Evolutionary conservation across 2,113 vertebrate species (phyloP), one percentile per base, ranked within the genome.

Genomic region (Fregetta grallaria): DNA sequence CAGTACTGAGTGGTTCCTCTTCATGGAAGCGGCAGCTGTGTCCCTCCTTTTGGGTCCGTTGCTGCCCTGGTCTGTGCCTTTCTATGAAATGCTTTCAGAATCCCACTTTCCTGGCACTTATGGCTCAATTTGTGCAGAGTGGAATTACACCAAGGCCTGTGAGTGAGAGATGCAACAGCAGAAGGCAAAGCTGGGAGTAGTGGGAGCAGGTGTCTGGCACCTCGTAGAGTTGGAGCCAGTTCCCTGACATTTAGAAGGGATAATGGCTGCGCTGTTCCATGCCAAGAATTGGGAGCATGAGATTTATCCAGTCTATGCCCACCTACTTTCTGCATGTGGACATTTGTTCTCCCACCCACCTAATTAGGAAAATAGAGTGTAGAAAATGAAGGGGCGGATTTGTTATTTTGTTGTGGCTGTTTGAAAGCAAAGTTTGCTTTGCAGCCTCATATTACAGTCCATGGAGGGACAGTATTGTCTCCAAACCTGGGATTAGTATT

Each of bases 211-310:
- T 98, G 98, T 97, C 98, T 98, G 98, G 98, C 97, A 56, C 97
- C 93, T 96, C 94, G 13, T 65, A 67, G 90, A 95, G 94, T 87
- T 98, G 97, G 97, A 98, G 93, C 92, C 34, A 26, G 92, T 95
- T 97, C 95, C 97, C 96, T 98, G 98, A 98, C 98, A 98, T 98
- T 98, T 98, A 97, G 96, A 97, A 97, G 91, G 96, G 97, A 97
- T 97, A 97, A 97, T 93, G 95, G 96, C 95, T 97, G 90, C 5
- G 52, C 4, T 23, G 34, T 58, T 97, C 90, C 82, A 96, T 98
- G 98, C 98, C 98, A 98, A 98, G 96, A 94, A 97, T 52, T 74
- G 94, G 72, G 74, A 96, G 92, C 16, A 77, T 94, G 95, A 84
- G 97, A 97, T 97, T 97, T 96, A 96, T 93, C 88, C 90, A 97